Base-by-base conservation (phyloP, 2,888 invertebrate species). In the Pristionchus fissidentatus region DNA sequence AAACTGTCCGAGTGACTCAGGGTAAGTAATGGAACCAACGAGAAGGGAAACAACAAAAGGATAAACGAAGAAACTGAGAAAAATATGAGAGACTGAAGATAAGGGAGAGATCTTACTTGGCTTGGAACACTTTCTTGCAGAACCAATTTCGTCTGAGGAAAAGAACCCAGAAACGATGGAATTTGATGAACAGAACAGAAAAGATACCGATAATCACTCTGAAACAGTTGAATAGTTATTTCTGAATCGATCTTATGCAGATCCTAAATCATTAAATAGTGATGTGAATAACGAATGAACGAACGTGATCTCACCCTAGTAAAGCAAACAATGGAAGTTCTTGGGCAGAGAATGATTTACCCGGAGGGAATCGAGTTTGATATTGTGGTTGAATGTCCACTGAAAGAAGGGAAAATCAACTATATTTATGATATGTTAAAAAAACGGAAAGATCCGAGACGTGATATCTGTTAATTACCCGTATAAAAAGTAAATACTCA, bases 21-120 rank as follows among this genome's bases (percentile, higher is more conserved):
- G 75, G 19, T 77, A 77, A 22, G 75, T 77, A 13, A 77, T 77
- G 13, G 75, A 77, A 1, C 75, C 75, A 22, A 49, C 7, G 29
- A 77, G 7, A 1, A 49, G 22, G 13, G 75, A 77, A 0, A 77
- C 22, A 13, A 77, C 8, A 19, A 77, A 41, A 77, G 75, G 75
- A 41, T 77, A 77, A 0, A 77, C 75, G 49, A 77, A 77, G 75
- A 77, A 77, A 49, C 75, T 77, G 75, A 77, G 19, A 49, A 19
- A 19, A 49, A 49, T 15, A 32, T 13, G 38, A 26, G 26, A 8
- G 15, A 55, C n/a, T 55, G 55, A 55, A 55, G n/a, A 4, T 4
- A 55, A 15, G 4, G 55, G 55, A n/a, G 35, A 62, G 29, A 3
- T 19, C 4, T 77, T n/a, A 77, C 75, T 77, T 77, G 7, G 75